Evolutionary conservation across 2,797 vertebrate genomes (phyloP).

Genomic region (Channallabes apus): DNA sequence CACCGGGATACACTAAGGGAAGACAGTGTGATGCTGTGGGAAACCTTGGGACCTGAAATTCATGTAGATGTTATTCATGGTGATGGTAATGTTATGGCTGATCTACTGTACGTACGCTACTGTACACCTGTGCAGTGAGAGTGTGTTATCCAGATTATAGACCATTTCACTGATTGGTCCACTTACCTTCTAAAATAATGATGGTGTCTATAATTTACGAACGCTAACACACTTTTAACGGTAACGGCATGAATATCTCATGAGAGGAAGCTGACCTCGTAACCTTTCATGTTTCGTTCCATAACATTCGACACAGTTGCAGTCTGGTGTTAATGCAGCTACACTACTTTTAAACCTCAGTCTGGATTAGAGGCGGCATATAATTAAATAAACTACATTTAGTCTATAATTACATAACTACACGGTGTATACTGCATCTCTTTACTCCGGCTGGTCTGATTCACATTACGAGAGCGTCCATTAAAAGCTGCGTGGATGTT

Average conservation of each 20-base stretch:
- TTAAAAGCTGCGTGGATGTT: slow-evolving; percentile 51
- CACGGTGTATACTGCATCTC: slow-evolving; percentile 29
- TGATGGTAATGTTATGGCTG: no score
- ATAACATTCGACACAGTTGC: not conserved
- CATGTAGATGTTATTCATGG: no score
- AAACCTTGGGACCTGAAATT: no score
- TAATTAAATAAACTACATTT: slow-evolving; percentile 43
- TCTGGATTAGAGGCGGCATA: slow-evolving; percentile 40
- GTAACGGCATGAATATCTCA: not conserved
- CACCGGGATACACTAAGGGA: no score
- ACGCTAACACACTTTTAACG: not conserved
- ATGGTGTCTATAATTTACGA: not conserved
- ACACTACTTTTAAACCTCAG: slow-evolving; percentile 25
- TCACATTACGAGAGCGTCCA: slow-evolving; percentile 45
- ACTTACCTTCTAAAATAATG: not conserved
- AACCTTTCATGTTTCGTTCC: not conserved
- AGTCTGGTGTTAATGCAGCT: not conserved
- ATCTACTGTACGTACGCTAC: not conserved
- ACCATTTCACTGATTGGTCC: not conserved
- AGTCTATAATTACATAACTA: slow-evolving; percentile 43
- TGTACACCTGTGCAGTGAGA: not conserved
- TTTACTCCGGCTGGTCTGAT: slow-evolving; percentile 37
- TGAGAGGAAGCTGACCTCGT: not conserved
- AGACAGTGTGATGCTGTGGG: no score
- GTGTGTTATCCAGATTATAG: not conserved